These are phyloP conservation scores for Mactra quadrangularis DNA, from an alignment of 1,140 invertebrate species.

Conservation along the genomic window DNA sequence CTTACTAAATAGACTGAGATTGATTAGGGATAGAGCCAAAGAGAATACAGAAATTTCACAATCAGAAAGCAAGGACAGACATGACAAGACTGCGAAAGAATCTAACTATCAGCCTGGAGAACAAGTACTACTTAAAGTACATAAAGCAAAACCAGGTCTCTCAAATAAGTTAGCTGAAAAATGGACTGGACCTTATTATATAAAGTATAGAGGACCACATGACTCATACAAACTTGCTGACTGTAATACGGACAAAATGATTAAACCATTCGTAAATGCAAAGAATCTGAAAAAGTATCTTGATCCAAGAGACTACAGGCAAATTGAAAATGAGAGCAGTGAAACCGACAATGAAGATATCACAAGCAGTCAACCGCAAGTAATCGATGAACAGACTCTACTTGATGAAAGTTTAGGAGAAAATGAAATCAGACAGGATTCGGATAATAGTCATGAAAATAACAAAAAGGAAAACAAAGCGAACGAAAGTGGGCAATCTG, in stretches of 20 bases:
- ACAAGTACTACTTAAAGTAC: background rate
- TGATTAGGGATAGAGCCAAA: background rate
- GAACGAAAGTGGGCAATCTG: no score
- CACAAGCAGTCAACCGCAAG: no score
- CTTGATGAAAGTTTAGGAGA: no score
- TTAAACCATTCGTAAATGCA: background rate
- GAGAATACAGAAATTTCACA: constrained; percentile 1
- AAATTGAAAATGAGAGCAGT: background rate
- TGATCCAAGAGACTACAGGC: background rate
- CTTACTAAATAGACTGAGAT: background rate
- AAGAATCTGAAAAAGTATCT: constrained; percentile 3
- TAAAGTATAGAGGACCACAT: background rate
- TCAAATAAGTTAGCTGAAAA: background rate
- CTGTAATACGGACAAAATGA: background rate
- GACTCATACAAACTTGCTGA: constrained; percentile 8
- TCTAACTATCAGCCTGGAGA: background rate
- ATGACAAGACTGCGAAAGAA: background rate
- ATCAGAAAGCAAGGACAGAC: background rate
- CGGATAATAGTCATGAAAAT: no score
- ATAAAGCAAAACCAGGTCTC: background rate
- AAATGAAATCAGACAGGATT: no score
- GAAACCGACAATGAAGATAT: no score
- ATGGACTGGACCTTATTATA: constrained; percentile 30
- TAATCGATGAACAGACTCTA: no score
- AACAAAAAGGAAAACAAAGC: no score